Base-by-base conservation (phyloP, 1,140 invertebrate genomes). In the Yoshiicerus persimilis region DNA sequence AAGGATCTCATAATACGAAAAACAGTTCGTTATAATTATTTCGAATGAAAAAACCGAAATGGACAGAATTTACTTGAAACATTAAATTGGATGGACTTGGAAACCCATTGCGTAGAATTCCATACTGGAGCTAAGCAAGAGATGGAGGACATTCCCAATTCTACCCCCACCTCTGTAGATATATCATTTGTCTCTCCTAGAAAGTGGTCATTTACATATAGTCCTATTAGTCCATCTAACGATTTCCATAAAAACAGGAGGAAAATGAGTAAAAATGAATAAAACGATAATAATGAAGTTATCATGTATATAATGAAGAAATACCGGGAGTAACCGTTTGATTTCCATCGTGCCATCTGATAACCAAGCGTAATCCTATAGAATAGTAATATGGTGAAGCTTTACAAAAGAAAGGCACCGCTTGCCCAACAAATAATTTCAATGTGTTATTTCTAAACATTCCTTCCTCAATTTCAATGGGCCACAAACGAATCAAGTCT, bases 51-150 rank as follows among this genome's bases (percentile, higher is more conserved):
- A 16, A 30, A 0, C 16, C 4, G 5, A 20, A 32, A 36, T 30
- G 8, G 10, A 64, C 8, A 9, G 9, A 27, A 27, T 8, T 84
- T 27, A 84, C 80, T 56, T 39, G 70, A 25, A 34, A 86, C 25
- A 13, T 88, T 34, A n/a, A 88, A 47, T 5, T 1, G 25, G 4
- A 47, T n/a, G 0, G 39, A 77, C 56, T 88, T 87, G 9, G 87
- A 85, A 32, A 62, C 86, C 89, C 87, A 90, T 16, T 87, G 86
- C 0, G 89, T 86, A 13, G 41, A 62, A 84, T 90, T 90, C 89
- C 89, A 90, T 5, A 90, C 86, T 20, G 89, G 89, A 62, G 88
- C 89, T 39, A 77, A 87, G 84, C 89, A 90, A 6, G 64, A 16
- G 11, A 88, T 30, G 16, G 36, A 34, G 1, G 30, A 70, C 86